Percentiles rank a stretch among this genome's conserved stretches.
These are phyloP conservation scores for Cryptotermes secundus DNA, from an alignment of 1,140 invertebrate species.

Conservation along the genomic window DNA sequence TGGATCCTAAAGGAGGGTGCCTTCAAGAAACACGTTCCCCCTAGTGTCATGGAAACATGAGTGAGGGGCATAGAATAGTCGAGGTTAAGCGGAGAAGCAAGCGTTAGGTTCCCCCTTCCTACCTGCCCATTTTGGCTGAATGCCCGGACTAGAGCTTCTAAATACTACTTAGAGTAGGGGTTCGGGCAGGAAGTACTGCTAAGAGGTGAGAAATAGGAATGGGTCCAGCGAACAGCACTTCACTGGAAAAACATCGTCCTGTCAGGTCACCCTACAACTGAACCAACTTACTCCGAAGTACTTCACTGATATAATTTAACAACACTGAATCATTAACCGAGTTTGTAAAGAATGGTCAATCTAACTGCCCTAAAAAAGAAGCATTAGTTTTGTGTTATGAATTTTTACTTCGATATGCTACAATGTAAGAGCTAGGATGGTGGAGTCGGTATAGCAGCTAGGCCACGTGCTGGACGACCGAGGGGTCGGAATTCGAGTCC, in stretches of 20 bases:
- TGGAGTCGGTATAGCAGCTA: too few relatives aligned
- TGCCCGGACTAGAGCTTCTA: not conserved
- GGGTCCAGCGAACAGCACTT: not conserved
- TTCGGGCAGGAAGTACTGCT: not conserved
- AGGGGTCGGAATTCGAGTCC: too few relatives aligned
- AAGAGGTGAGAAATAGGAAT: not conserved
- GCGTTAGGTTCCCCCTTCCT: not conserved
- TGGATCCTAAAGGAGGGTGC: not conserved
- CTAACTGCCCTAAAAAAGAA: too few relatives aligned
- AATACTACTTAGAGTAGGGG: not conserved
- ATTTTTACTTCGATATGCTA: too few relatives aligned
- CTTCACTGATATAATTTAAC: too few relatives aligned
- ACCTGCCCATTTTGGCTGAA: not conserved
- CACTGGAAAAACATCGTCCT: not conserved
- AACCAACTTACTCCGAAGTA: too few relatives aligned
- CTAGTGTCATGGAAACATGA: slow-evolving; percentile 1
- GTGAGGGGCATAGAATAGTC: not conserved
- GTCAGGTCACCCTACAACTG: too few relatives aligned
- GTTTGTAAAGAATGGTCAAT: too few relatives aligned
- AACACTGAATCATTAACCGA: too few relatives aligned
- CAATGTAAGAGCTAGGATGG: too few relatives aligned
- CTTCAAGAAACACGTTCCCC: slow-evolving; percentile 1
- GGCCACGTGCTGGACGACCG: too few relatives aligned
- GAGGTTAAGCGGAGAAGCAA: not conserved
- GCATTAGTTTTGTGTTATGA: too few relatives aligned